Percentiles rank a stretch among this genome's conserved stretches.
Evolutionary conservation across 1,140 invertebrate species (phyloP).

Genomic region (Cheumatopsyche charites): DNA sequence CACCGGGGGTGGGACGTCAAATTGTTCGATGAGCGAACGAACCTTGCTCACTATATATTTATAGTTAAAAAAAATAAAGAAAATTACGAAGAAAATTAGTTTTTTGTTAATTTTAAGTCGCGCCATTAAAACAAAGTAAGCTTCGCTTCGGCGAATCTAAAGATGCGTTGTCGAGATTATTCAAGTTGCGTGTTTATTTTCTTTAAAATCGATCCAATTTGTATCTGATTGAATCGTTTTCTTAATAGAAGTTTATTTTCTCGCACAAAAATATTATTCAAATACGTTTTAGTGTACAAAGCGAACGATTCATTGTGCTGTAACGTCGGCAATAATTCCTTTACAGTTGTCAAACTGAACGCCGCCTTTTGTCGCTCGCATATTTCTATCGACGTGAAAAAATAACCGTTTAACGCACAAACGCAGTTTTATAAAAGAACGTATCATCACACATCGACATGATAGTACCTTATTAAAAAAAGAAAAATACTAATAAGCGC

Average conservation of each 20-base stretch:
- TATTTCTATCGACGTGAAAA: not conserved
- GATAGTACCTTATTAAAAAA: slow-evolving; percentile 9
- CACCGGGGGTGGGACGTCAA: slow-evolving; percentile 27
- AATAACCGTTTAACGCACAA: not conserved
- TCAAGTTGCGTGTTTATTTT: not conserved
- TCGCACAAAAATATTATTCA: no score
- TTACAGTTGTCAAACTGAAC: slow-evolving; percentile 13
- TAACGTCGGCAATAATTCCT: slow-evolving; percentile 10
- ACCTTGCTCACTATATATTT: not conserved
- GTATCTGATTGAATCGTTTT: no score
- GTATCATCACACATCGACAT: not conserved
- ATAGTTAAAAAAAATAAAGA: not conserved
- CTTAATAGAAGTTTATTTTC: no score
- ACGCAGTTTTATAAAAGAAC: slow-evolving; percentile 4
- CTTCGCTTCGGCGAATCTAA: not conserved
- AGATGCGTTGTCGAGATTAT: not conserved
- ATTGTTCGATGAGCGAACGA: slow-evolving; percentile 35
- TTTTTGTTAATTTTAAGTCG: slow-evolving; percentile 6
- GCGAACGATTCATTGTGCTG: no score
- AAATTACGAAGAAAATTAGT: not conserved
- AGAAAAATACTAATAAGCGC: slow-evolving; percentile 1
- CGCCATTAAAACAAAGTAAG: not conserved
- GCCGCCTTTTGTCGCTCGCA: not conserved
- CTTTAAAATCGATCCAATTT: no score
- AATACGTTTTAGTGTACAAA: no score